Evolutionary conservation across 1,140 invertebrate species (phyloP), one percentile per base, ranked within the genome.

Genomic region (Bombus balteatus): DNA sequence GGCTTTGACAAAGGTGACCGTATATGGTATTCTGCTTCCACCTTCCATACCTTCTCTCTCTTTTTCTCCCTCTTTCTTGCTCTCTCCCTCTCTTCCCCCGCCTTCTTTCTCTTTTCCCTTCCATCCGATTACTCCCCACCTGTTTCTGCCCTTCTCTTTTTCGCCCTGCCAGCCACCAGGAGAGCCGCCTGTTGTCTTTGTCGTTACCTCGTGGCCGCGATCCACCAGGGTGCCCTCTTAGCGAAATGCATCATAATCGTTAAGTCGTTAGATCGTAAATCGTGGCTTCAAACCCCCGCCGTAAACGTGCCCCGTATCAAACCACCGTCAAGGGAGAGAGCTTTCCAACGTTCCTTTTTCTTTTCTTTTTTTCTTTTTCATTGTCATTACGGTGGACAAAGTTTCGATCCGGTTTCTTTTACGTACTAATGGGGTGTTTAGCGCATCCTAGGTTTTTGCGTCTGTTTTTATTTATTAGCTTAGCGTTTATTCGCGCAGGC

Each of bases 1-100:
- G 93, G 87, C 93, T 93, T 94, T 94, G 93, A 94, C 93, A 94
- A 94, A 94, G 93, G 92, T 94, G 92, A 93, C 93, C 93, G 92
- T 94, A 94, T 94, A 94, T 91, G 93, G 93, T 88, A 89, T 92
- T 92, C 91, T 89, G 93, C 92, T 94, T 94, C 93, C 93, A 93
- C 92, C 93, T 93, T 94, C 91, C 93, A 92, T 83, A 78, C 81
- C 41, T 83, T 82, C 85, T 68, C 73, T 77, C 78, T 81, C 66
- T 81, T 37, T 77, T 47, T 88, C 85, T 57, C 62, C 47, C 34
- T 77, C 74, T 70, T 62, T 41, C 72, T 34, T 74, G 34, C 34
- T 28, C 62, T 65, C 47, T 74, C 32, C 22, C 73, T 83, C 85
- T 39, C 43, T 15, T 32, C 39, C 57, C 34, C 79, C 76, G 34